phyloP scores from a whole-genome alignment of 2,797 vertebrate species.

The Pterois miles region DNA sequence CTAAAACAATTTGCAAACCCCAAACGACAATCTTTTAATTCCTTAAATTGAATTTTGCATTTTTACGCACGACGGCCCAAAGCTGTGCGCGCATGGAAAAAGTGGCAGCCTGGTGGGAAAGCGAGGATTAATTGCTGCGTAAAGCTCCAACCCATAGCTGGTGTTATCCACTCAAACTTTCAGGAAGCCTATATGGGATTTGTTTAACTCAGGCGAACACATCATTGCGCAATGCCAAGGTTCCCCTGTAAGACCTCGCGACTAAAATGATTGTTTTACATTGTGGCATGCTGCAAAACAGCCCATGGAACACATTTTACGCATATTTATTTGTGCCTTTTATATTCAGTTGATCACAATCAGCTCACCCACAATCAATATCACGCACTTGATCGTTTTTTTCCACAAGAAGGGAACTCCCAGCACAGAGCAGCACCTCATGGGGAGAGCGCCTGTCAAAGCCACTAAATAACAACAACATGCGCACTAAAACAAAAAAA shows the following conservation, averaged over 20 bases:
- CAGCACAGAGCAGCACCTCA: slow-evolving; percentile 11
- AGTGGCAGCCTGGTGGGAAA: background rate
- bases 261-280: background rate
- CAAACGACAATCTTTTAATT: background rate
- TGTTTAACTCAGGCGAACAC: slow-evolving; percentile 24
- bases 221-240: slow-evolving; percentile 35
- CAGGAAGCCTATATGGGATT: slow-evolving; percentile 21
- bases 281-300: slow-evolving; percentile 9
- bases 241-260: slow-evolving; percentile 4
- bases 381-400: slow-evolving; percentile 6
- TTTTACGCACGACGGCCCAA: slow-evolving; percentile 20
- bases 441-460: slow-evolving; percentile 40
- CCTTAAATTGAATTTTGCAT: background rate
- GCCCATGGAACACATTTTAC: background rate
- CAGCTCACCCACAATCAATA: slow-evolving; percentile 4
- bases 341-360: background rate
- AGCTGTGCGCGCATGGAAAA: slow-evolving; percentile 21
- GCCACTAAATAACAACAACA: slow-evolving; percentile 7
- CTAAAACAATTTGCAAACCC: slow-evolving; percentile 20
- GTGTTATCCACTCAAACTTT: slow-evolving; percentile 37
- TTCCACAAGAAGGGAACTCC: slow-evolving; percentile 12
- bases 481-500: background rate
- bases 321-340: background rate
- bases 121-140: slow-evolving; percentile 18
- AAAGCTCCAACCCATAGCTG: slow-evolving; percentile 14